A percentile compares a stretch with the other conserved stretches of the same genome.
These are phyloP conservation scores for Metopolophium dirhodum DNA, from an alignment of 1,140 invertebrate species.

Conservation along the genomic window DNA sequence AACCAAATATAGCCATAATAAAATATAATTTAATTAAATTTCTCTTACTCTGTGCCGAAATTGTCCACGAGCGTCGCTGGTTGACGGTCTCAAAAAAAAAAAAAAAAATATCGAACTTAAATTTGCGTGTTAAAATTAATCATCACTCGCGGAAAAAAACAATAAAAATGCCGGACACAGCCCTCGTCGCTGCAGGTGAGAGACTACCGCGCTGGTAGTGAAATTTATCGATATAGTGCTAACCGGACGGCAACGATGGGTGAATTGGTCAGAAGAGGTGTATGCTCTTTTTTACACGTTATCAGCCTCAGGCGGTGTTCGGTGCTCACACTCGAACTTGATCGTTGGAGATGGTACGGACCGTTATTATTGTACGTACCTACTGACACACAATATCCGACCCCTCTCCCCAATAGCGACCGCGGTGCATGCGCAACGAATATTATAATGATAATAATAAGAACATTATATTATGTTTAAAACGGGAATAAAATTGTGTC, in stretches of 20 bases:
- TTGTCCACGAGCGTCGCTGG: neutral
- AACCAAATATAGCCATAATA: neutral
- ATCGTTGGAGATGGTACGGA: slow-evolving; percentile 34
- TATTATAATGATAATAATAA: neutral
- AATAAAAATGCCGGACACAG: neutral
- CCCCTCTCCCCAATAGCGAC: neutral
- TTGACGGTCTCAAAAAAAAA: neutral
- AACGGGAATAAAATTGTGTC: neutral
- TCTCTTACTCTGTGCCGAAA: neutral
- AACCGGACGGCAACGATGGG: slow-evolving; percentile 1
- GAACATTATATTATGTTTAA: neutral
- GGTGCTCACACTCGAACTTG: slow-evolving; percentile 4
- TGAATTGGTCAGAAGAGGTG: slow-evolving; percentile 36
- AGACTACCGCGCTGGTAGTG: neutral
- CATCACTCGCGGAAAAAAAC: neutral
- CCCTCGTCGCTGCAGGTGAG: neutral
- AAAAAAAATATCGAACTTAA: neutral
- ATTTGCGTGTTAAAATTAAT: neutral
- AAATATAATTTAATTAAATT: neutral
- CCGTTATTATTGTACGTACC: slow-evolving; percentile 12
- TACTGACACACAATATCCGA: slow-evolving; percentile 41
- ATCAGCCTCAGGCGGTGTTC: slow-evolving; percentile 17
- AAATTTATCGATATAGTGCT: neutral
- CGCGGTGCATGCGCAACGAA: neutral
- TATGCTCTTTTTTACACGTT: slow-evolving; percentile 2